Base-by-base conservation (phyloP, 1,140 invertebrate species). In the Drosophila serrata region DNA sequence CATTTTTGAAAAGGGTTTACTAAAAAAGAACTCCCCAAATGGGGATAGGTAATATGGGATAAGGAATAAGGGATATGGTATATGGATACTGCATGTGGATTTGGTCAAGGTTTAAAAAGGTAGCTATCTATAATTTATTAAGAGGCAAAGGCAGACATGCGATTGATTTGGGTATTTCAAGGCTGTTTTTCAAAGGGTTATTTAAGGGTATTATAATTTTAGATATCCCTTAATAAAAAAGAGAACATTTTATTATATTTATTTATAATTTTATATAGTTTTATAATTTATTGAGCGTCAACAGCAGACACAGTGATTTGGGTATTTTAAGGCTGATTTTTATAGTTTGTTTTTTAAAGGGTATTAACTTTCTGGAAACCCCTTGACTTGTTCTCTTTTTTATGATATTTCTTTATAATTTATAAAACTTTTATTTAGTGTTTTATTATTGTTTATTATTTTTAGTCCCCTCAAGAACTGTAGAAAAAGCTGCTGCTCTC, bases 241-340 rank as follows among this genome's bases (percentile, higher is more conserved):
- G n/a, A n/a, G n/a, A n/a, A n/a, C n/a, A n/a, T n/a, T n/a, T n/a
- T n/a, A n/a, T n/a, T n/a, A n/a, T n/a, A n/a, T n/a, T n/a, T n/a
- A n/a, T n/a, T n/a, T n/a, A n/a, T n/a, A n/a, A n/a, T n/a, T n/a
- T n/a, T n/a, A n/a, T n/a, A n/a, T n/a, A n/a, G n/a, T n/a, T n/a
- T n/a, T 39, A 70, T 72, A 70, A 72, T 69, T 69, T 69, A 69
- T 67, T 43, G 39, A 56, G 8, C 22, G 51, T 4, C 29, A 8
- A 4, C n/a, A 37, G 1, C 29, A 17, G 12, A 15, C 6, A 15
- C 13, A 53, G 53, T 69, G 65, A 69, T 69, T 67, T 51, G 60
- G 65, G 63, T 65, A 6, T 29, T 24, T 33, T n/a, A 17, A 37
- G 7, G 58, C 13, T 5, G 6, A 12, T 24, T 62, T 31, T 40